Conservation (phyloP, 2,888 invertebrate genomes). For the Embidobia sp. region DNA sequence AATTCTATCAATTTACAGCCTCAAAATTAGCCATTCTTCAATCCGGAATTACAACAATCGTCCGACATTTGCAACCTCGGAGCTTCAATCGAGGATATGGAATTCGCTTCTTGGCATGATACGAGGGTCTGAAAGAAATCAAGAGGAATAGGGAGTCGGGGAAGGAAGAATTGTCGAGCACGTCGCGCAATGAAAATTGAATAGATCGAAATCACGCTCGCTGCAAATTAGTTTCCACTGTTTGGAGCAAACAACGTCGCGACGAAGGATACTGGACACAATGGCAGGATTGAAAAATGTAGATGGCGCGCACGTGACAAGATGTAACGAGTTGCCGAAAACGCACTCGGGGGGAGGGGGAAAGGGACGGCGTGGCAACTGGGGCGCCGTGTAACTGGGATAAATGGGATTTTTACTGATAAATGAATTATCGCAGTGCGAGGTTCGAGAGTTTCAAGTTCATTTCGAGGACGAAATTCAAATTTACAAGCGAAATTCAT, state of each 20-base stretch:
- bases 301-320: conserved; percentile 54
- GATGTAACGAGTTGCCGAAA: conserved; percentile 58
- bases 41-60: not conserved
- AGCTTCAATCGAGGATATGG: conserved; percentile 20
- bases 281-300: conserved; percentile 58
- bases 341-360: conserved; percentile 27
- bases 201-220: conserved; percentile 56
- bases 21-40: not conserved
- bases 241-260: conserved; percentile 55
- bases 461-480: conserved; percentile 26
- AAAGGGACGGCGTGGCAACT: conserved; percentile 21
- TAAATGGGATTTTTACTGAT: conserved; percentile 55
- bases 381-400: conserved; percentile 23
- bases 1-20: too few relatives aligned
- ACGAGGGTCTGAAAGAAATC: conserved; percentile 5
- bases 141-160: not conserved
- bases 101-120: conserved; percentile 28
- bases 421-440: conserved; percentile 48
- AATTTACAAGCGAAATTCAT: conserved; percentile 30
- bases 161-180: conserved; percentile 28
- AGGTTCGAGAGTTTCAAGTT: conserved; percentile 35
- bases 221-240: conserved; percentile 55
- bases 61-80: conserved; percentile 4
- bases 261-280: conserved; percentile 45
- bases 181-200: conserved; percentile 62